Percentiles rank a stretch among this genome's conserved stretches.
These are phyloP conservation scores for Silurus glanis DNA, from an alignment of 2,113 vertebrate species.

Conservation along the genomic window DNA sequence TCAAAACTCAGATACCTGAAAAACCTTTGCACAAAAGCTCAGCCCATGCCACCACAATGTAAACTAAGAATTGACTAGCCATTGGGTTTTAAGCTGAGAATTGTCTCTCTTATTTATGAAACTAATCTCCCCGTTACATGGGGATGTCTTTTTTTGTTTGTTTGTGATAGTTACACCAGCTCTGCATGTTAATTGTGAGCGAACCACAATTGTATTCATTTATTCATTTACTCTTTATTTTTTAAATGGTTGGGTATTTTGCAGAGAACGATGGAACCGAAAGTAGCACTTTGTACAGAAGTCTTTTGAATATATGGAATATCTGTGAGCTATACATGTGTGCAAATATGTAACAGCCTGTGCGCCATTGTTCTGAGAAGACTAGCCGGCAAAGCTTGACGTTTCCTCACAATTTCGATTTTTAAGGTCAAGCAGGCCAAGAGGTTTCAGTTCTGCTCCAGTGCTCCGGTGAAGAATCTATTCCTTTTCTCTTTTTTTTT, in stretches of 20 bases:
- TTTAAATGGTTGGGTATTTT: neutral
- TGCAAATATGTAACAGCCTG: neutral
- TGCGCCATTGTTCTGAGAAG: neutral
- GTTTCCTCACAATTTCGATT: slow-evolving; percentile 4
- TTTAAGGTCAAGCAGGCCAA: neutral
- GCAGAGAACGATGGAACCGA: neutral
- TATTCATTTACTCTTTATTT: neutral
- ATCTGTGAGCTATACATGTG: neutral
- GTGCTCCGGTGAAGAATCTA: neutral
- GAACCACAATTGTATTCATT: neutral
- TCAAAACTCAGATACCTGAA: neutral
- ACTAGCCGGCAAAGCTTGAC: neutral
- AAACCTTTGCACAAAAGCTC: neutral
- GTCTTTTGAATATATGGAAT: neutral
- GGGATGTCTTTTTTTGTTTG: neutral
- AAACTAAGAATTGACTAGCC: neutral
- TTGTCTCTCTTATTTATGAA: slow-evolving; percentile 24
- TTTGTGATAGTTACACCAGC: neutral
- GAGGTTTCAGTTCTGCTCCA: neutral
- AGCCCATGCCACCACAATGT: neutral
- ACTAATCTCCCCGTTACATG: neutral
- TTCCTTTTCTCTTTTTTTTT: neutral
- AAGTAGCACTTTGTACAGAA: slow-evolving; percentile 31
- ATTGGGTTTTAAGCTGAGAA: neutral
- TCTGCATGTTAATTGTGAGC: neutral